Conservation (phyloP, 2,113 vertebrate genomes). For the Perca schrenkii region DNA sequence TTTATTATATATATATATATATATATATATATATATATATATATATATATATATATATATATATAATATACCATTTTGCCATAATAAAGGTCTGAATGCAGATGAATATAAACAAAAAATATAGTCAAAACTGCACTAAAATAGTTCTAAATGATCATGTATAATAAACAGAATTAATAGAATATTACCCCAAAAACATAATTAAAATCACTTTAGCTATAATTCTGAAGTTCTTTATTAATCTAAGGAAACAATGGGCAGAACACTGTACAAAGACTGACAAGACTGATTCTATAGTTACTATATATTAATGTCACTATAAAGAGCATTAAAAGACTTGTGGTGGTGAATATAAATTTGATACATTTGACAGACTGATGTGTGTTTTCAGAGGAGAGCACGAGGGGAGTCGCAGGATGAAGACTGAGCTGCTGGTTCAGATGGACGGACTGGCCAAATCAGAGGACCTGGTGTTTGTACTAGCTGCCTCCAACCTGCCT, state of each 20-base stretch:
- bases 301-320: neutral
- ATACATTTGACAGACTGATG: too few relatives aligned
- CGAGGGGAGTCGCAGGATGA: slow-evolving; percentile 95
- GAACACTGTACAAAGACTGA: neutral
- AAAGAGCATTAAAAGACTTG: neutral
- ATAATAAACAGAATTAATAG: neutral
- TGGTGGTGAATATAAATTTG: neutral
- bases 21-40: too few relatives aligned
- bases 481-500: slow-evolving; percentile 95
- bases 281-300: neutral
- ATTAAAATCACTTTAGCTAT: neutral
- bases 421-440: slow-evolving; percentile 96
- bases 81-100: neutral
- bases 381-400: slow-evolving; percentile 89
- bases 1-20: too few relatives aligned
- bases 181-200: neutral
- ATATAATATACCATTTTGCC: neutral
- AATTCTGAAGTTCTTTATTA: neutral
- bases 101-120: neutral
- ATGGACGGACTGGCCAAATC: slow-evolving; percentile 97
- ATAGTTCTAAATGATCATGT: neutral
- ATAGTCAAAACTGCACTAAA: neutral
- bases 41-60: too few relatives aligned
- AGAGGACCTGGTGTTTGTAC: slow-evolving; percentile 96
- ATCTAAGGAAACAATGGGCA: neutral